These are phyloP conservation scores for Drosophila picticornis DNA, from an alignment of 2,888 invertebrate species.

Conservation along the genomic window DNA sequence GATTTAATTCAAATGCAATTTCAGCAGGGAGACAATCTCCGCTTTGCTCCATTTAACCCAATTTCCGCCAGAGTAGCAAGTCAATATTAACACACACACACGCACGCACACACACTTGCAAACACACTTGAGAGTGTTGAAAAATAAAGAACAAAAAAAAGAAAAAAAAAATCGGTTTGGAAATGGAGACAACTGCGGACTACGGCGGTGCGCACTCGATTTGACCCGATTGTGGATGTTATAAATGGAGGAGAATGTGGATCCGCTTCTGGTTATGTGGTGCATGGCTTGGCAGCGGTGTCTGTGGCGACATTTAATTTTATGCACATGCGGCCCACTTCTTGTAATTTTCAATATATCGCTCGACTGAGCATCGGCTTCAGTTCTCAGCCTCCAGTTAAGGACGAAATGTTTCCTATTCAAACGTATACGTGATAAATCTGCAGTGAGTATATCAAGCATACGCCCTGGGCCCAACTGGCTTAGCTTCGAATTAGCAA, in stretches of 20 bases:
- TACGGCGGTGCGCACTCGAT: slow-evolving; percentile 58
- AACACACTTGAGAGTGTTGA: slow-evolving; percentile 42
- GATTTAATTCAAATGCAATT: slow-evolving; percentile 68
- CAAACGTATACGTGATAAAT: slow-evolving; percentile 29
- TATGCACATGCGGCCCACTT: slow-evolving; percentile 54
- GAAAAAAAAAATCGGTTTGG: not conserved
- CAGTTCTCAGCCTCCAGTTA: not conserved
- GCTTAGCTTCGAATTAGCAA: not conserved
- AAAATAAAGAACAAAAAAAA: slow-evolving; percentile 26
- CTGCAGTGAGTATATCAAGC: not conserved
- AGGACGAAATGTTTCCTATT: not conserved
- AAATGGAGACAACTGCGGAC: slow-evolving; percentile 34
- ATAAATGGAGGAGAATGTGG: slow-evolving; percentile 2
- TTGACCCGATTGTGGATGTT: slow-evolving; percentile 49
- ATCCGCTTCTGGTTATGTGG: slow-evolving; percentile 12
- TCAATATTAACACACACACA: slow-evolving; percentile 60
- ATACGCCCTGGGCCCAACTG: not conserved
- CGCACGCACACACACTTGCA: slow-evolving; percentile 5
- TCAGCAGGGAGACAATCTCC: slow-evolving; percentile 63
- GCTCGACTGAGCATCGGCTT: slow-evolving; percentile 51
- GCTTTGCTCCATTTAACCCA: slow-evolving; percentile 68
- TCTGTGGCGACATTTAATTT: slow-evolving; percentile 57
- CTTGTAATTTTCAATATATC: slow-evolving; percentile 64
- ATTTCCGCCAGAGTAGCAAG: slow-evolving; percentile 64
- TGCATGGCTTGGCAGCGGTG: slow-evolving; percentile 7